A percentile compares a stretch with the other conserved stretches of the same genome.
These are phyloP conservation scores for Patella depressa DNA, from an alignment of 2,888 invertebrate species.

Conservation along the genomic window DNA sequence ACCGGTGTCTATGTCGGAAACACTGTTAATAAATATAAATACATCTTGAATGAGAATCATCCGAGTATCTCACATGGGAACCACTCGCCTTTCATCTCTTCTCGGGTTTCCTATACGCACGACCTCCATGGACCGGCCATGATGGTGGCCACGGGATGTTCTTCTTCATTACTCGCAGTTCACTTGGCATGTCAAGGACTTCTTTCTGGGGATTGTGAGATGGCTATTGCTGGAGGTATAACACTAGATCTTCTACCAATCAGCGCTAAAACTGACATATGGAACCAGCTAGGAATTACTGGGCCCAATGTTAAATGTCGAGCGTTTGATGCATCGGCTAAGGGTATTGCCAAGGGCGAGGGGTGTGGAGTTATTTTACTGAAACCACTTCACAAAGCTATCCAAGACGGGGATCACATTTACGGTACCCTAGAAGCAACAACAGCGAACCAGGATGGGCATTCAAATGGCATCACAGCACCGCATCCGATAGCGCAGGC, in stretches of 20 bases:
- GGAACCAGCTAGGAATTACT: slow-evolving; percentile 20
- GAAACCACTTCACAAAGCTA: slow-evolving; percentile 24
- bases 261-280: slow-evolving; percentile 22
- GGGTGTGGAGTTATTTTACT: slow-evolving; percentile 24
- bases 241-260: slow-evolving; percentile 23
- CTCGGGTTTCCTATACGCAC: neutral
- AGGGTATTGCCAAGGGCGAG: slow-evolving; percentile 21
- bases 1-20: slow-evolving; percentile 29
- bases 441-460: slow-evolving; percentile 25
- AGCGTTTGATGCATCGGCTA: slow-evolving; percentile 26
- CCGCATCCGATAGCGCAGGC: slow-evolving; percentile 18
- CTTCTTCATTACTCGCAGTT: slow-evolving; percentile 14
- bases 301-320: slow-evolving; percentile 19
- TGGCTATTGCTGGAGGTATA: slow-evolving; percentile 29
- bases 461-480: slow-evolving; percentile 22
- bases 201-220: slow-evolving; percentile 24
- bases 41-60: slow-evolving; percentile 21
- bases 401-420: slow-evolving; percentile 21
- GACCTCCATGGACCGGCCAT: slow-evolving; percentile 14
- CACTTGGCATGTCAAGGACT: slow-evolving; percentile 14
- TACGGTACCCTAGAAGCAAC: slow-evolving; percentile 19
- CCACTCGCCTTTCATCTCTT: slow-evolving; percentile 10
- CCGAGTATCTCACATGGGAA: neutral
- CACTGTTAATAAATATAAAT: slow-evolving; percentile 25
- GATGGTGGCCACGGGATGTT: slow-evolving; percentile 16